Base-by-base conservation (phyloP, 2,797 vertebrate species). In the Caiman crocodilus region DNA sequence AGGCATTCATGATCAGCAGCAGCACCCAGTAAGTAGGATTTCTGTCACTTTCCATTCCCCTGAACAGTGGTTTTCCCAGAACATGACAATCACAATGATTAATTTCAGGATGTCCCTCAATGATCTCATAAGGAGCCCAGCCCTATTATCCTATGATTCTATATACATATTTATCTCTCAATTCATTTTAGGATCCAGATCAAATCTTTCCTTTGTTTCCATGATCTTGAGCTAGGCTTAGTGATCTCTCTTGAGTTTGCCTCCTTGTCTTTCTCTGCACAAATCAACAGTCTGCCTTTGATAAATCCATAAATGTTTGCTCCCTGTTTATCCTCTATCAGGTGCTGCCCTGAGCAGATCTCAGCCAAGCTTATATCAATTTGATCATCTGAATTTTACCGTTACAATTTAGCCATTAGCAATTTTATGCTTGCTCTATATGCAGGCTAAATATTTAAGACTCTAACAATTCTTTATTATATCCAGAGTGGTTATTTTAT, bases 1-100 rank as follows among this genome's bases (percentile, higher is more conserved):
- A 69, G 77, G 89, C 59, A 65, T 35, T 23, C 84, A 42, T 18
- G 78, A 89, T 58, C 90, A 63, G 17, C 90, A 82, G 7, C 92
- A 78, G 21, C 15, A 10, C 61, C 73, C 11, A 1, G 97, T 97
- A 90, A 97, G 83, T 87, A 76, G 60, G 83, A 60, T n/a, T 93
- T 57, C 59, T 30, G 10, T 59, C 4, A 0, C 57, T 76, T 35
- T 56, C n/a, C 2, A 0, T 61, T 90, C 32, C 74, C 75, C 84
- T 4, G 67, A 81, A n/a, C 61, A 50, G n/a, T 78, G 76, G 3
- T n/a, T 35, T 85, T 65, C 64, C 91, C 50, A 69, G 10, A 76
- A 6, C 1, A 0, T 32, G 23, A 5, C 56, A 56, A 64, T 7
- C 25, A 18, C 55, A 20, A 75, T 30, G 81, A 26, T 4, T 56